Percentiles rank a stretch among this genome's conserved stretches.
phyloP scores from a whole-genome alignment of 2,113 vertebrate genomes.

The Antechinus flavipes region DNA sequence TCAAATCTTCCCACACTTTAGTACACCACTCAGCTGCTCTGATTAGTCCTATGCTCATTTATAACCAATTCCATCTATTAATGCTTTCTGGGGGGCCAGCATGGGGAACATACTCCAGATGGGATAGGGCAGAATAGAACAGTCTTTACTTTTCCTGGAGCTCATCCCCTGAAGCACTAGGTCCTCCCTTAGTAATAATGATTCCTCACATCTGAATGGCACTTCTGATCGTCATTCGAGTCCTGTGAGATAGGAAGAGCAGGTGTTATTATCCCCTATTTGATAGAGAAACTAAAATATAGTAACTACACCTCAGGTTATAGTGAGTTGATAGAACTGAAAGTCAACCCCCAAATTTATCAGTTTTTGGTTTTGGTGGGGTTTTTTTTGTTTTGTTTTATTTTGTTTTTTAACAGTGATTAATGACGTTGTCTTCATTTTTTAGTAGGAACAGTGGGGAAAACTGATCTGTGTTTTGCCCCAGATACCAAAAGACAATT shows the following conservation, averaged over 20 bases:
- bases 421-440: background rate
- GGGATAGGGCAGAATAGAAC: background rate
- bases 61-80: conserved; percentile 48
- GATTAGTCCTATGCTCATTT: conserved; percentile 51
- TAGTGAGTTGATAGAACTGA: background rate
- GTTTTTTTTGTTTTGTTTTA: too few relatives aligned
- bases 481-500: background rate
- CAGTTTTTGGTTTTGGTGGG: background rate
- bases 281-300: background rate
- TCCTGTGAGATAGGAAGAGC: background rate
- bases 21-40: background rate
- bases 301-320: background rate
- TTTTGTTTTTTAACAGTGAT: background rate
- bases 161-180: background rate
- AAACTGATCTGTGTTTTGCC: background rate
- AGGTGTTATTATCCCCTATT: background rate
- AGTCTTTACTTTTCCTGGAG: background rate
- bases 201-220: background rate
- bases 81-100: conserved; percentile 52
- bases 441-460: background rate
- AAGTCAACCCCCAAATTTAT: background rate
- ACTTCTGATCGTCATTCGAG: background rate
- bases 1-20: background rate
- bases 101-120: background rate
- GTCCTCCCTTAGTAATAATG: background rate